A percentile compares a stretch with the other conserved stretches of the same genome.
phyloP scores from a whole-genome alignment of 2,113 vertebrate genomes.

The Bos indicus region DNA sequence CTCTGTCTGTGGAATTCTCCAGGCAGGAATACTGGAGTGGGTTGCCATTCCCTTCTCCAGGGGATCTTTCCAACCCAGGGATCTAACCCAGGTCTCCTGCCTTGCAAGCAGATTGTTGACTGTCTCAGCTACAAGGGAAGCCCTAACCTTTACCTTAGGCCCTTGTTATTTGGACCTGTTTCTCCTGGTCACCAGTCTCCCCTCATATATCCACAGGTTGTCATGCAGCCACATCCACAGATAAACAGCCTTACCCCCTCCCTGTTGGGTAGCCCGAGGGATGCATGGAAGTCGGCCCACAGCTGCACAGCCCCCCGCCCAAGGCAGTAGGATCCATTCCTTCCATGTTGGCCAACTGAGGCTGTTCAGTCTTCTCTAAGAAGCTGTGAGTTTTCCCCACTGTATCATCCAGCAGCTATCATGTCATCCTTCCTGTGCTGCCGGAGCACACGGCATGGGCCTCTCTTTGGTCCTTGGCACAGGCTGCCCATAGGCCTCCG shows the following conservation, averaged over 20 bases:
- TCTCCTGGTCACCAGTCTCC: background rate
- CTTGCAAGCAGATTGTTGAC: background rate
- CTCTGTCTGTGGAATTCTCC: background rate
- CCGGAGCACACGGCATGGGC: background rate
- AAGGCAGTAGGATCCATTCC: background rate
- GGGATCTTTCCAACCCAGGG: background rate
- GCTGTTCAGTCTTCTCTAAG: background rate
- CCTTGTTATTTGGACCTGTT: background rate
- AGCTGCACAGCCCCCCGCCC: background rate
- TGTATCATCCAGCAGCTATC: background rate
- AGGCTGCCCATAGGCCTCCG: background rate
- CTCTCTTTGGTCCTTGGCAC: background rate
- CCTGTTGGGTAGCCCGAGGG: background rate
- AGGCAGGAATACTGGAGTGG: background rate
- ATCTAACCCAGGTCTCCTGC: background rate
- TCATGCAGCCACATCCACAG: background rate
- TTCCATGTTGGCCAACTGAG: background rate
- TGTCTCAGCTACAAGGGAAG: background rate
- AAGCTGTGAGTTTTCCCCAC: background rate
- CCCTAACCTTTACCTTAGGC: background rate
- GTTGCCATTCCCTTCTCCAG: background rate
- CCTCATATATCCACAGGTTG: background rate
- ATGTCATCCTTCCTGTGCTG: background rate
- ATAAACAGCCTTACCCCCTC: background rate
- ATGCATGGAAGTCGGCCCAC: background rate